Percentiles rank a stretch among this genome's conserved stretches.
These are phyloP conservation scores for Triops cancriformis DNA, from an alignment of 1,140 invertebrate genomes.

Conservation along the genomic window DNA sequence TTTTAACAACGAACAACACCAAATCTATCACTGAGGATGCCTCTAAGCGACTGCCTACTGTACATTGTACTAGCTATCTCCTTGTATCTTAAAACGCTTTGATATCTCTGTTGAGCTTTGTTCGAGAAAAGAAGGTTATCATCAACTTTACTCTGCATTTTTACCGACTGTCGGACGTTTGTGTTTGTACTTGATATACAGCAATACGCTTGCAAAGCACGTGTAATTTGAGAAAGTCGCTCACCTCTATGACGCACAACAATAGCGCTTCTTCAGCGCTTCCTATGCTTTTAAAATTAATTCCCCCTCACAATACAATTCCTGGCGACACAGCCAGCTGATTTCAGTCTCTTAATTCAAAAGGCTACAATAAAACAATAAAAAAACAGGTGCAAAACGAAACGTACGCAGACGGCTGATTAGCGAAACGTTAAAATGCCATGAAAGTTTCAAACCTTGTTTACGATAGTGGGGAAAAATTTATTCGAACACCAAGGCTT, in stretches of 20 bases:
- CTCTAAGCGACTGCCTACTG: background rate
- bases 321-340: no score
- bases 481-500: background rate
- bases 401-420: no score
- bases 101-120: slow-evolving; percentile 10
- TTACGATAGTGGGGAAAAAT: background rate
- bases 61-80: background rate
- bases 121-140: background rate
- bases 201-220: background rate
- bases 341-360: no score
- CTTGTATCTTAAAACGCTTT: background rate
- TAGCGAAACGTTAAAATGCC: background rate
- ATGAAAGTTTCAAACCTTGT: background rate
- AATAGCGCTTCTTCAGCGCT: no score
- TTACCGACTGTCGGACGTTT: background rate
- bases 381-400: no score
- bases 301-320: no score
- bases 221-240: background rate
- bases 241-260: no score
- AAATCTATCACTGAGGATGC: background rate
- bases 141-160: background rate
- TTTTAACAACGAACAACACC: background rate
- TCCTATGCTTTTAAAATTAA: no score
- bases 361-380: no score
- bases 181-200: background rate